Conservation (phyloP, 2,113 vertebrate genomes). For the Macquaria ambigua region DNA sequence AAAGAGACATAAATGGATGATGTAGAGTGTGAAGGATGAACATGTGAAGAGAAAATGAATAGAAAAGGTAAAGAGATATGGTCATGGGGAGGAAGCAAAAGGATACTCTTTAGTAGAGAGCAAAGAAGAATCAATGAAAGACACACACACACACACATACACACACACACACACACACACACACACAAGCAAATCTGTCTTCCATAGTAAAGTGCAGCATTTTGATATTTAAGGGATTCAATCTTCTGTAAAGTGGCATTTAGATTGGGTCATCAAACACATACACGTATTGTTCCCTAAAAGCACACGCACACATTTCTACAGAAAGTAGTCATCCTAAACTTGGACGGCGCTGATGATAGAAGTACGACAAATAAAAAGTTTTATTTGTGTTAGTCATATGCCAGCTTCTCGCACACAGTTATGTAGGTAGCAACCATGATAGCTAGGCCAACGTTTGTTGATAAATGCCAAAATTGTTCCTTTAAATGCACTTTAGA, state of each 20-base stretch:
- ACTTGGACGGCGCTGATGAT: not conserved
- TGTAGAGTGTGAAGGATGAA: slow-evolving; percentile 45
- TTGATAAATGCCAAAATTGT: not conserved
- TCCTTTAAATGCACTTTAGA: not conserved
- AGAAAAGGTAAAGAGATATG: slow-evolving; percentile 10
- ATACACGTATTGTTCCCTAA: not conserved
- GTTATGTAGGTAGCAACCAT: not conserved
- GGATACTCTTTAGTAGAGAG: not conserved
- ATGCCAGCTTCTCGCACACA: not conserved
- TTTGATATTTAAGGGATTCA: not conserved
- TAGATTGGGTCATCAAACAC: slow-evolving; percentile 4
- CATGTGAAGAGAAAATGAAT: slow-evolving; percentile 26
- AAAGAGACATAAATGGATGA: slow-evolving; percentile 31
- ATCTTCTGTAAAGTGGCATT: slow-evolving; percentile 6
- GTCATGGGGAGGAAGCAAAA: not conserved
- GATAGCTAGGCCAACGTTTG: not conserved
- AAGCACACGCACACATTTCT: not conserved
- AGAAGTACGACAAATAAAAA: not conserved
- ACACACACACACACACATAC: slow-evolving; percentile 1
- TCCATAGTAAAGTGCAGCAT: not conserved
- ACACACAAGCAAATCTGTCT: slow-evolving; percentile 3
- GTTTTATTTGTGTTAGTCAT: not conserved
- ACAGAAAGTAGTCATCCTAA: not conserved
- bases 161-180: slow-evolving; percentile 25
- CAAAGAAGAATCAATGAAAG: not conserved